Evolutionary conservation across 2,797 vertebrate genomes (phyloP).

Genomic region (Melanotaenia nigrans): DNA sequence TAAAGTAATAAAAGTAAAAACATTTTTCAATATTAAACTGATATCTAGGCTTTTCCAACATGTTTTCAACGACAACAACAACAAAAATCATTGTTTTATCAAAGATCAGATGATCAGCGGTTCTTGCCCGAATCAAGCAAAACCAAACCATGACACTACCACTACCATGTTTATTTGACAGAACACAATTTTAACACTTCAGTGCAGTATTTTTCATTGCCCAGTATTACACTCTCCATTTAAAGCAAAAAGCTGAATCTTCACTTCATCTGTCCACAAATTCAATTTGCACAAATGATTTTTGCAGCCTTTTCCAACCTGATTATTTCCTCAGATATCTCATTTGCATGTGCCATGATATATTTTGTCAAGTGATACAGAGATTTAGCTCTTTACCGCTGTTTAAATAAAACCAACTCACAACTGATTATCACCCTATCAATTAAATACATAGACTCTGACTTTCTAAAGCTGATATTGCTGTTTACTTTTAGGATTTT

Average conservation of each 20-base stretch:
- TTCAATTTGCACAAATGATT: not conserved
- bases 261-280: not conserved
- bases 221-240: too few relatives aligned
- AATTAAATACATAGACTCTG: too few relatives aligned
- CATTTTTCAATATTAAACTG: too few relatives aligned
- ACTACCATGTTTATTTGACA: not conserved
- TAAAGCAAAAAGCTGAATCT: not conserved
- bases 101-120: too few relatives aligned
- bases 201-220: too few relatives aligned
- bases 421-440: not conserved
- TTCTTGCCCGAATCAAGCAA: too few relatives aligned
- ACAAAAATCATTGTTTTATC: too few relatives aligned
- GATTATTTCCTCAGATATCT: not conserved
- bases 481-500: not conserved
- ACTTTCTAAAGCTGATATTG: not conserved
- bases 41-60: too few relatives aligned
- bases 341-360: not conserved
- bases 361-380: not conserved
- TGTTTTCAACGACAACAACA: too few relatives aligned
- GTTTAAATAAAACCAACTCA: not conserved
- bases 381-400: not conserved
- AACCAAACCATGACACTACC: not conserved
- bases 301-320: not conserved
- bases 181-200: too few relatives aligned
- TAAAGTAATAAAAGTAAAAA: too few relatives aligned